phyloP scores from a whole-genome alignment of 2,888 invertebrate species.

The Cylindroiulus punctatus region DNA sequence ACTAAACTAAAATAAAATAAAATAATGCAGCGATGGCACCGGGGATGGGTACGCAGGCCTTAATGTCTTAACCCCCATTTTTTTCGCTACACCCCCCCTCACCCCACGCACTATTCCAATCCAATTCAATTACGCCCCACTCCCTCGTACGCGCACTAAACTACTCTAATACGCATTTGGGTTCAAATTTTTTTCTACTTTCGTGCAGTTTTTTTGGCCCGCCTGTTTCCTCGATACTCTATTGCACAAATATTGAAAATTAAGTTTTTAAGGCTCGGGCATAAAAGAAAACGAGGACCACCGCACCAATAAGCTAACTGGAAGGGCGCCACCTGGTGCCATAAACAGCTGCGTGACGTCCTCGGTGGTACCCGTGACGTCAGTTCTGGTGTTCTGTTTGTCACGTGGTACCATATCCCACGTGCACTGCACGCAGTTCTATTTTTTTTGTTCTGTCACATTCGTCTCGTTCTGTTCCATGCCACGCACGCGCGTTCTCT shows the following conservation, averaged over 20 bases:
- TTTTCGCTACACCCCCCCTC: too few species aligned
- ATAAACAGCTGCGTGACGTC: neutral
- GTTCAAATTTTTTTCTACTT: constrained; percentile 17
- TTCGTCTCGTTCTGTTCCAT: too few species aligned
- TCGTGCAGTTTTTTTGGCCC: neutral
- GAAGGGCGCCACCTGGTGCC: neutral
- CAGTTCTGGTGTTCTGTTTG: too few species aligned
- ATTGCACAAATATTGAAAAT: constrained; percentile 42
- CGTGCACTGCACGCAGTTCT: too few species aligned
- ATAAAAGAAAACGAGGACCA: neutral
- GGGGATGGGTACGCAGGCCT: constrained; percentile 35
- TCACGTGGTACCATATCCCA: too few species aligned
- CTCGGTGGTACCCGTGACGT: too few species aligned
- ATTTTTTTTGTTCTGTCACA: too few species aligned
- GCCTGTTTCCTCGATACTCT: neutral
- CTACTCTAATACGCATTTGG: constrained; percentile 47
- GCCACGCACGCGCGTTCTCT: too few species aligned
- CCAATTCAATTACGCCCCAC: constrained; percentile 48
- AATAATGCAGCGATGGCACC: neutral
- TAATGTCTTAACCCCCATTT: constrained; percentile 24
- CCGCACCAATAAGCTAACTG: too few species aligned
- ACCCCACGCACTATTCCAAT: constrained; percentile 8
- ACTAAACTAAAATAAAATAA: neutral
- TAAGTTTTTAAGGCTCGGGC: constrained; percentile 12
- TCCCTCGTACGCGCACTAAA: constrained; percentile 19